phyloP scores from a whole-genome alignment of 2,113 vertebrate species.

The Scortum barcoo region DNA sequence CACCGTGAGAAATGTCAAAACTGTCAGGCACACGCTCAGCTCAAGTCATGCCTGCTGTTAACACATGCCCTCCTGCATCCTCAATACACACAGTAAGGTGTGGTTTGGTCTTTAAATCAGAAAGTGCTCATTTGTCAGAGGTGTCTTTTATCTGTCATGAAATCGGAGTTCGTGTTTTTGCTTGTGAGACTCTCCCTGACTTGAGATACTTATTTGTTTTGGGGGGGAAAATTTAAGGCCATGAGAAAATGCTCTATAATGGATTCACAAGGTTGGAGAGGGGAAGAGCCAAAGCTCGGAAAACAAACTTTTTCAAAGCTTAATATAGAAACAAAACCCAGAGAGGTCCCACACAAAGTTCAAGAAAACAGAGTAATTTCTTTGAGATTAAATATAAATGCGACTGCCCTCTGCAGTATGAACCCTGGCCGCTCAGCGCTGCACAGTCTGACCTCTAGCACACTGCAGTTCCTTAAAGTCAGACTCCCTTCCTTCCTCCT shows the following conservation, averaged over 20 bases:
- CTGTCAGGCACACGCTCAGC: slow-evolving; percentile 63
- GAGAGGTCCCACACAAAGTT: slow-evolving; percentile 47
- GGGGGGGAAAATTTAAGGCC: slow-evolving; percentile 50
- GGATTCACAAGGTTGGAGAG: slow-evolving; percentile 72
- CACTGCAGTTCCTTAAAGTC: slow-evolving; percentile 16
- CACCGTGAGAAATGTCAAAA: slow-evolving; percentile 71
- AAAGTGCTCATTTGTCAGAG: slow-evolving; percentile 43
- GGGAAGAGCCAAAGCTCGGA: slow-evolving; percentile 54
- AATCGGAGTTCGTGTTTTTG: slow-evolving; percentile 50
- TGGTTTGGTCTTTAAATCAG: slow-evolving; percentile 28
- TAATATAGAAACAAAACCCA: slow-evolving; percentile 63
- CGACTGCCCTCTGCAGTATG: slow-evolving; percentile 26
- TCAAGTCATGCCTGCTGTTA: slow-evolving; percentile 31
- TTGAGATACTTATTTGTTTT: slow-evolving; percentile 64
- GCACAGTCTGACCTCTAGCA: slow-evolving; percentile 26
- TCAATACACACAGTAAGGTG: slow-evolving; percentile 8
- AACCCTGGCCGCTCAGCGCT: slow-evolving; percentile 20
- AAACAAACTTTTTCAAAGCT: slow-evolving; percentile 66
- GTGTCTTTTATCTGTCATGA: slow-evolving; percentile 49
- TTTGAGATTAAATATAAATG: slow-evolving; percentile 52
- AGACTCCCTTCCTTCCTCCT: slow-evolving; percentile 66
- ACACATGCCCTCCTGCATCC: slow-evolving; percentile 53
- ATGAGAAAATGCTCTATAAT: slow-evolving; percentile 72
- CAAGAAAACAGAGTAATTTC: slow-evolving; percentile 55
- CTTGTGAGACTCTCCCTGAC: slow-evolving; percentile 35